These are phyloP conservation scores for Chromis chromis DNA, from an alignment of 2,797 vertebrate genomes.

Conservation along the genomic window DNA sequence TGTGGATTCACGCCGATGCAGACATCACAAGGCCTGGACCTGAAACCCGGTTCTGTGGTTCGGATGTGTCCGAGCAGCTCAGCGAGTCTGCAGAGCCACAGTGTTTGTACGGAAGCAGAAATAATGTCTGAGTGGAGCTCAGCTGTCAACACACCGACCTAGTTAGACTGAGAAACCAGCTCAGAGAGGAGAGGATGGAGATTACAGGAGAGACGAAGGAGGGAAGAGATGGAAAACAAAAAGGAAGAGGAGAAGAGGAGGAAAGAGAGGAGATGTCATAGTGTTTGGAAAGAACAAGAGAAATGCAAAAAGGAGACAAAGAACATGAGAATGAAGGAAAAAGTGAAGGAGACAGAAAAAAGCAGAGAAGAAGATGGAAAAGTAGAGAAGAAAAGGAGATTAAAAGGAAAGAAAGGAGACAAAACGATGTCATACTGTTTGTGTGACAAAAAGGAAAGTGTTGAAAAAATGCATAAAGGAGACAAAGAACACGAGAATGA, in stretches of 20 bases:
- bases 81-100: not conserved
- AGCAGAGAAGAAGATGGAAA: not conserved
- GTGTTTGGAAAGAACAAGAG: too few species aligned
- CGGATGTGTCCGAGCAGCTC: too few species aligned
- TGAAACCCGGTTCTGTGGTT: not conserved
- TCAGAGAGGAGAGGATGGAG: conserved; percentile 39
- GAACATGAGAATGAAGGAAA: too few species aligned
- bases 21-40: not conserved
- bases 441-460: too few species aligned
- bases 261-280: too few species aligned
- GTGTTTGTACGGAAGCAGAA: conserved; percentile 52
- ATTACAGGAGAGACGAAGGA: conserved; percentile 22
- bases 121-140: conserved; percentile 66
- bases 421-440: too few species aligned
- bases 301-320: too few species aligned
- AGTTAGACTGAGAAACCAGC: conserved; percentile 60
- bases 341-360: too few species aligned
- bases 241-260: too few species aligned
- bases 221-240: too few species aligned
- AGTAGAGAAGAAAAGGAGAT: not conserved
- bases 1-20: not conserved
- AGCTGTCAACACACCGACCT: conserved; percentile 74
- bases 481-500: too few species aligned
- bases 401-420: not conserved
- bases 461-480: too few species aligned